Evolutionary conservation across 2,888 invertebrate genomes (phyloP), one percentile per base, ranked within the genome.

Genomic region (Drosophila dives): DNA sequence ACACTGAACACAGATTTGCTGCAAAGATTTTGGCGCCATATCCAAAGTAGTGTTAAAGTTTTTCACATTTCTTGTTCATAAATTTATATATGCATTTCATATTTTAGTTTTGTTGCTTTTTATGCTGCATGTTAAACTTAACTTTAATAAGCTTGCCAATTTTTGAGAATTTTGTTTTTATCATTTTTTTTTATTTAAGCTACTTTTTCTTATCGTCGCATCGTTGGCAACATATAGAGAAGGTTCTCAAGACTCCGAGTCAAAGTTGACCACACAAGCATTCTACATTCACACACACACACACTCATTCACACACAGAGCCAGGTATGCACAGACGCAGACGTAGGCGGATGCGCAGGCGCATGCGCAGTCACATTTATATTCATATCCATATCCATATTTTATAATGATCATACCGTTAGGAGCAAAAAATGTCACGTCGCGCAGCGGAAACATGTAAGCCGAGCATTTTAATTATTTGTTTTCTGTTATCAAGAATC

Each of bases 81-180:
- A 33, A 40, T 60, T 40, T 56, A 50, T 54, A 45, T 63, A 34
- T 59, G 45, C 54, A 60, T 55, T 59, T 74, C 32, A 36, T 53
- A 56, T 67, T 68, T 62, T 71, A 53, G 48, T 77, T 42, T 64
- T 59, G 62, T 59, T 78, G 67, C 53, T 60, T 67, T 84, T 66
- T 42, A 67, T 67, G 79, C 67, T 78, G 68, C 87, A 77, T 71
- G 71, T 68, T 74, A 58, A 68, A 66, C 69, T 82, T 63, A 59
- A 64, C 54, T 49, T 77, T 77, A 59, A 77, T 69, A 56, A 80
- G 58, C 69, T 69, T 71, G 71, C 83, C 82, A 29, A 29, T 63
- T 72, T 49, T 54, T 34, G 17, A 36, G 26, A 17, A 29, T 29
- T 56, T 77, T 68, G 49, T 60, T 33, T 32, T 34, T 11, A 34